A percentile compares a stretch with the other conserved stretches of the same genome.
phyloP scores from a whole-genome alignment of 2,113 vertebrate species.

The Brachirus orientalis region DNA sequence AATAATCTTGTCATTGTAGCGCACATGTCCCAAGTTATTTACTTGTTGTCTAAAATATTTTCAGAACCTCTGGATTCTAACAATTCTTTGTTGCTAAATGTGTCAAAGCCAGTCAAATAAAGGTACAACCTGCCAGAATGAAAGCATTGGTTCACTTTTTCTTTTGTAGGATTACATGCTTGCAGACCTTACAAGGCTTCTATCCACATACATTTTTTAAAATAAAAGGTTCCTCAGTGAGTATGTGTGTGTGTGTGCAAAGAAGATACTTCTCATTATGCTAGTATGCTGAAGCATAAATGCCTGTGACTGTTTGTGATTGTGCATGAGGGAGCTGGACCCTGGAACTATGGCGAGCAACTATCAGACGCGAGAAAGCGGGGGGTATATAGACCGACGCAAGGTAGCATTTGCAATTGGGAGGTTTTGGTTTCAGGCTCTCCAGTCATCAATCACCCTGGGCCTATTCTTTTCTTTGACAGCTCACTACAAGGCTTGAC shows the following conservation, averaged over 20 bases:
- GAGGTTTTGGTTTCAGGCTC: constrained; percentile 98
- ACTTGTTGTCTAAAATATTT: constrained; percentile 40
- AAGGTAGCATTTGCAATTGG: constrained; percentile 97
- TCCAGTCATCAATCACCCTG: constrained; percentile 99
- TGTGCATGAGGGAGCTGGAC: constrained; percentile 89
- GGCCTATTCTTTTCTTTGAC: constrained; percentile 99
- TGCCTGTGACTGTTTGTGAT: constrained; percentile 36
- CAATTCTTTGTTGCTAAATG: constrained; percentile 29
- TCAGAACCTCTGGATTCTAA: constrained; percentile 17
- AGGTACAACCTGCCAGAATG: too few relatives aligned
- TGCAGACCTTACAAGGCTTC: constrained; percentile 79
- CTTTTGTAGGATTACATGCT: constrained; percentile 81
- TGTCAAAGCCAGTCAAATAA: constrained; percentile 64
- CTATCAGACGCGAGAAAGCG: constrained; percentile 69
- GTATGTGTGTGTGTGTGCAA: constrained; percentile 68
- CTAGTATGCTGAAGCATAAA: constrained; percentile 75
- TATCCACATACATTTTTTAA: too few relatives aligned
- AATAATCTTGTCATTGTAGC: constrained; percentile 98
- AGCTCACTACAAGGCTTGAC: constrained; percentile 99
- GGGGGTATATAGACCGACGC: constrained; percentile 89
- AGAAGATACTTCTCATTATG: constrained; percentile 82
- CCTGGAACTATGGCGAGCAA: constrained; percentile 80
- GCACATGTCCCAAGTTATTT: constrained; percentile 82
- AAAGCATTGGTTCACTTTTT: constrained; percentile 69
- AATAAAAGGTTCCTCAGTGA: too few relatives aligned